Conservation (phyloP, 1,140 invertebrate genomes). For the Batillaria attramentaria region DNA sequence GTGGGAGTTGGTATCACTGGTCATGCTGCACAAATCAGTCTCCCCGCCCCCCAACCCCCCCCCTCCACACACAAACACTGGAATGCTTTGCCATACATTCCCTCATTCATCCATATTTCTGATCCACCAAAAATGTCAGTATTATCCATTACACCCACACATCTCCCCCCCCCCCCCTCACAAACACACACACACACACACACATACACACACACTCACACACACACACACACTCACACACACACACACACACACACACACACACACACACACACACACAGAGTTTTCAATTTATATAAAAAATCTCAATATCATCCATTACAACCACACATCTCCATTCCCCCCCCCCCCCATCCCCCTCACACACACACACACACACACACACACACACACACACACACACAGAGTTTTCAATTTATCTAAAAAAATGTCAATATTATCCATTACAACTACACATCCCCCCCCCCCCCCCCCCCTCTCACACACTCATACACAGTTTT, state of each 20-base stretch:
- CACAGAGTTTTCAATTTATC: too few species aligned
- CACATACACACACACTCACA: background rate
- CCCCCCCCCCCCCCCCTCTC: too few species aligned
- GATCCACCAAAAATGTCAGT: too few species aligned
- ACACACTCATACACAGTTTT: too few species aligned
- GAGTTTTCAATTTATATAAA: too few species aligned
- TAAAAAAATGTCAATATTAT: too few species aligned
- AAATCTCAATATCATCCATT: too few species aligned
- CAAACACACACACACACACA: background rate
- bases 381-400: too few species aligned
- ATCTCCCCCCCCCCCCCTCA: background rate
- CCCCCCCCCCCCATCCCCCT: background rate
- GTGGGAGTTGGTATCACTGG: slow-evolving; percentile 78
- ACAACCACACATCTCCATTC: background rate
- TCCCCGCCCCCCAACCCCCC: background rate
- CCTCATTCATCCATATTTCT: too few species aligned
- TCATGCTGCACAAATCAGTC: background rate
- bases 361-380: slow-evolving; percentile 4
- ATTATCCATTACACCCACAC: too few species aligned
- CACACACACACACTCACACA: background rate
- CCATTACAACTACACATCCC: too few species aligned
- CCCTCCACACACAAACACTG: background rate
- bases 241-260: background rate
- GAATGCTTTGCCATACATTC: too few species aligned
- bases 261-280: background rate